These are phyloP conservation scores for Pterois miles DNA, from an alignment of 2,797 vertebrate genomes.

Conservation along the genomic window DNA sequence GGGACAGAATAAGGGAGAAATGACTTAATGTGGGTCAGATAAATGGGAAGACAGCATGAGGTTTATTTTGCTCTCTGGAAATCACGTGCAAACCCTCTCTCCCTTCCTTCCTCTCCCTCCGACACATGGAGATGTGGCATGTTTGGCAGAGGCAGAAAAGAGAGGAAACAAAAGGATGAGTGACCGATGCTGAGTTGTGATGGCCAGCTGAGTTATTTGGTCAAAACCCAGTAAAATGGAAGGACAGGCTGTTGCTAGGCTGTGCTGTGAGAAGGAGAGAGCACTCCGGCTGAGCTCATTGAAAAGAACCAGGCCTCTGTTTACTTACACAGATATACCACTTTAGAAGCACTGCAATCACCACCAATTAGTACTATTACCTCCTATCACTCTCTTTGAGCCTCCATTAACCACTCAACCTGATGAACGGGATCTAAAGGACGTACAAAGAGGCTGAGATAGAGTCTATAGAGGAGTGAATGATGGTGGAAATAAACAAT, in stretches of 20 bases:
- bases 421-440: constrained; percentile 48
- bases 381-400: constrained; percentile 55
- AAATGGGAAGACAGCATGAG: constrained; percentile 63
- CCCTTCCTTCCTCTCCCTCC: constrained; percentile 63
- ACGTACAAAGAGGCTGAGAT: constrained; percentile 27
- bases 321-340: constrained; percentile 75
- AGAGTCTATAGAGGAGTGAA: constrained; percentile 6
- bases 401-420: constrained; percentile 62
- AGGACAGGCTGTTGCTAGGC: constrained; percentile 76
- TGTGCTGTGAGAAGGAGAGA: constrained; percentile 70
- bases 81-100: constrained; percentile 65
- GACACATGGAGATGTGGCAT: constrained; percentile 75
- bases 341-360: constrained; percentile 68
- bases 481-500: constrained; percentile 26
- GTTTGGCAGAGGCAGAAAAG: constrained; percentile 77
- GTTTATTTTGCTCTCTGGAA: constrained; percentile 61
- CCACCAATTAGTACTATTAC: constrained; percentile 80
- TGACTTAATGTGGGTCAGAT: constrained; percentile 69
- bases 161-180: constrained; percentile 75
- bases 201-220: constrained; percentile 81
- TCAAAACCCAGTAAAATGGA: constrained; percentile 77
- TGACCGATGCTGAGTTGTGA: constrained; percentile 69
- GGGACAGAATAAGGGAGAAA: constrained; percentile 35
- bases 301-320: constrained; percentile 75
- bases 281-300: constrained; percentile 71